phyloP scores from a whole-genome alignment of 2,113 vertebrate genomes.

The Paracanthobrama guichenoti region DNA sequence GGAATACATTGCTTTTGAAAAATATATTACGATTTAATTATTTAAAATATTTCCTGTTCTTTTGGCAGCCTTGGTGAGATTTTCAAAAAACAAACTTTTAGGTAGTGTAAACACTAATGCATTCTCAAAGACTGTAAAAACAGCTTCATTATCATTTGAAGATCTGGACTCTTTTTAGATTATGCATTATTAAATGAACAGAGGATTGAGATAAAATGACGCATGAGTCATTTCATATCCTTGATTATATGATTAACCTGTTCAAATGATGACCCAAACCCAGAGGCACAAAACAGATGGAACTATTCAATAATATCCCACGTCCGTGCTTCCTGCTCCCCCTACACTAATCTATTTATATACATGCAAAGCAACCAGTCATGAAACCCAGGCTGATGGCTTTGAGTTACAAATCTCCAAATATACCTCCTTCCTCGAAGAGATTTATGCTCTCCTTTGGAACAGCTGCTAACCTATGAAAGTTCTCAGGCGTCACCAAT shows the following conservation, averaged over 20 bases:
- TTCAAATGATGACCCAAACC: not conserved
- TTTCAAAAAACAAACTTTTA: not conserved
- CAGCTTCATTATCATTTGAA: not conserved
- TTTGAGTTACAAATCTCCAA: slow-evolving; percentile 75
- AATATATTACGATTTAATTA: not conserved
- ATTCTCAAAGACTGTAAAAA: not conserved
- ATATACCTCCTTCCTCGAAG: slow-evolving; percentile 66
- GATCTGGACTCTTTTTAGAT: slow-evolving; percentile 11
- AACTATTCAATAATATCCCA: slow-evolving; percentile 59
- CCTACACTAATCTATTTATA: slow-evolving; percentile 71
- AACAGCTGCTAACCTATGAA: slow-evolving; percentile 74
- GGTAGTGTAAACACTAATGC: not conserved
- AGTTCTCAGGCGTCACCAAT: slow-evolving; percentile 38
- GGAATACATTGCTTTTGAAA: not conserved
- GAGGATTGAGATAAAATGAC: not conserved
- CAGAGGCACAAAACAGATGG: slow-evolving; percentile 10
- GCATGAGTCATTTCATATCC: not conserved
- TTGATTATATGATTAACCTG: not conserved
- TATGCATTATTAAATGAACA: not conserved
- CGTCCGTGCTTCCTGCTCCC: slow-evolving; percentile 55
- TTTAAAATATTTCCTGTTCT: too few relatives aligned
- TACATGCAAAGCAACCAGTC: slow-evolving; percentile 52
- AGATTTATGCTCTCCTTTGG: slow-evolving; percentile 60
- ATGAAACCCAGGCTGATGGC: slow-evolving; percentile 56
- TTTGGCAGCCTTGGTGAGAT: not conserved